Conservation (phyloP, 2,888 invertebrate genomes). For the Merodon equestris region DNA sequence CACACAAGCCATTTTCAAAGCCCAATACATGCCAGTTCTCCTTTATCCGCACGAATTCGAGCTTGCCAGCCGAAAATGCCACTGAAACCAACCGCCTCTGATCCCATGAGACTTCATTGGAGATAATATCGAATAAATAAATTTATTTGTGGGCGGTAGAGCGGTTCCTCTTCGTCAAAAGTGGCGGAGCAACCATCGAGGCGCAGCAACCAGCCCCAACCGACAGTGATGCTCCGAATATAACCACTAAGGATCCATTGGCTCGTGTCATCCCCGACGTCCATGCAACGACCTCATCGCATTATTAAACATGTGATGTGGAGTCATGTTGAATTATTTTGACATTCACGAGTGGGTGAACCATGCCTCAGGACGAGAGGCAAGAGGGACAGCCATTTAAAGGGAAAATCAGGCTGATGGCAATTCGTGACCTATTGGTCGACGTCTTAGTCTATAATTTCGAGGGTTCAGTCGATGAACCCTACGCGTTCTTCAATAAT, state of each 20-base stretch:
- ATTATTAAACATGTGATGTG: conserved; percentile 44
- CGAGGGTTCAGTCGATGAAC: conserved; percentile 26
- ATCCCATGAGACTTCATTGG: conserved; percentile 12
- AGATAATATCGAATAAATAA: conserved; percentile 43
- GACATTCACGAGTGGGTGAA: conserved; percentile 44
- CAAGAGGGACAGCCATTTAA: background rate
- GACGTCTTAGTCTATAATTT: conserved; percentile 3
- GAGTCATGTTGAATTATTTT: conserved; percentile 57
- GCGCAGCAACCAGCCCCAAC: conserved; percentile 45
- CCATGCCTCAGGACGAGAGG: conserved; percentile 7
- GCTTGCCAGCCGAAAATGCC: no score
- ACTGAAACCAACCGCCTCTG: conserved; percentile 8
- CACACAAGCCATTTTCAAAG: background rate
- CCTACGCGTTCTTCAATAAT: conserved; percentile 33
- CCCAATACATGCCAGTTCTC: no score
- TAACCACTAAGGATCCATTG: conserved; percentile 15
- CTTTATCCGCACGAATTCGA: background rate
- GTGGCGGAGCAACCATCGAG: background rate
- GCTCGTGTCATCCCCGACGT: conserved; percentile 10
- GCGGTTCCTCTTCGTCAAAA: background rate
- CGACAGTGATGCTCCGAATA: conserved; percentile 23
- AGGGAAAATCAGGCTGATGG: no score
- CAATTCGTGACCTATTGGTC: no score
- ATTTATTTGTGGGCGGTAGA: conserved; percentile 36
- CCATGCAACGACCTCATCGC: background rate